phyloP scores from a whole-genome alignment of 2,888 invertebrate genomes.

The Diloba caeruleocephala region DNA sequence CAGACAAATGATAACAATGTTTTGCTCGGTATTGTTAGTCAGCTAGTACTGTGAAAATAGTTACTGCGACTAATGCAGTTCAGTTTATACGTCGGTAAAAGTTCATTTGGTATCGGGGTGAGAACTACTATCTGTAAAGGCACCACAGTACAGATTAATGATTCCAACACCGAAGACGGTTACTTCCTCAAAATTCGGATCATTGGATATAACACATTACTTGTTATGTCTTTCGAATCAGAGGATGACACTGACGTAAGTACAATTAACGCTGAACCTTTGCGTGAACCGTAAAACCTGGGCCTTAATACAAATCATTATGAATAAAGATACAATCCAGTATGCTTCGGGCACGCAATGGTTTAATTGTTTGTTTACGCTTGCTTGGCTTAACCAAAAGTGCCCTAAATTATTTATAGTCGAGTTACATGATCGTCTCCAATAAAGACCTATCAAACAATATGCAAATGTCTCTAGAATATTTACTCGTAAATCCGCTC shows the following conservation, averaged over 20 bases:
- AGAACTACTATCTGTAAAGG: slow-evolving; percentile 22
- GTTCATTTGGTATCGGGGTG: slow-evolving; percentile 35
- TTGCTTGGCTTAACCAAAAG: slow-evolving; percentile 77
- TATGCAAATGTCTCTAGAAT: slow-evolving; percentile 82
- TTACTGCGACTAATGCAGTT: slow-evolving; percentile 64
- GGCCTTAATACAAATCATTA: slow-evolving; percentile 60
- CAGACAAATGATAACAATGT: slow-evolving; percentile 13
- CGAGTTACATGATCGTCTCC: slow-evolving; percentile 82
- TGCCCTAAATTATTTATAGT: slow-evolving; percentile 80
- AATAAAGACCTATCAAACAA: slow-evolving; percentile 82
- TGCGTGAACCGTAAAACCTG: slow-evolving; percentile 55
- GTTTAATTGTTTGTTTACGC: slow-evolving; percentile 84
- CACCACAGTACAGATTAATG: slow-evolving; percentile 41
- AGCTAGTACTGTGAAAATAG: slow-evolving; percentile 50
- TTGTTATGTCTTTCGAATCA: slow-evolving; percentile 36
- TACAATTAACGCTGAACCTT: slow-evolving; percentile 57
- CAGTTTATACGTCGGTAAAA: slow-evolving; percentile 58
- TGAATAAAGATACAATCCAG: slow-evolving; percentile 64
- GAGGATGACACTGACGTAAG: slow-evolving; percentile 72
- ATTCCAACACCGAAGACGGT: slow-evolving; percentile 16
- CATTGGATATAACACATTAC: slow-evolving; percentile 8
- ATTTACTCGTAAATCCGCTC: slow-evolving; percentile 77
- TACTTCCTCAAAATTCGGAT: background rate
- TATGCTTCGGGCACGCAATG: slow-evolving; percentile 76
- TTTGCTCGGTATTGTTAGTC: slow-evolving; percentile 22